Conservation (phyloP, 2,888 invertebrate genomes). For the Priocnemis perturbator region DNA sequence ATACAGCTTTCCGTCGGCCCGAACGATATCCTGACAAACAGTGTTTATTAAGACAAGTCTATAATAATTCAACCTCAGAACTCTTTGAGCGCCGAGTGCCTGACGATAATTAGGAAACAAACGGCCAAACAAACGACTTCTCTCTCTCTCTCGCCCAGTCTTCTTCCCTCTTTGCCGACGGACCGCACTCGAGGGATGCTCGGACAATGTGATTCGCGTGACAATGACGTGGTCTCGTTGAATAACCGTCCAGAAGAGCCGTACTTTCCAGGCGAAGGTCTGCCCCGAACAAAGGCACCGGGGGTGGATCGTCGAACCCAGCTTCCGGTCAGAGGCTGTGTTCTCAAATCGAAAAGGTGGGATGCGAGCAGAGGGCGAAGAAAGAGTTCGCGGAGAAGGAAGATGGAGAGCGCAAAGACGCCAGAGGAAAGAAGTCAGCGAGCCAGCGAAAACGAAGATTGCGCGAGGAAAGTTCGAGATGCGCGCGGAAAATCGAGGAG, state of each 20-base stretch:
- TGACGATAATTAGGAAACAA: slow-evolving; percentile 46
- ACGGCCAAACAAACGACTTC: slow-evolving; percentile 44
- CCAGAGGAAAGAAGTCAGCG: neutral
- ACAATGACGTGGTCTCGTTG: slow-evolving; percentile 57
- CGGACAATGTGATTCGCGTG: slow-evolving; percentile 50
- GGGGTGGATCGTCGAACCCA: slow-evolving; percentile 9
- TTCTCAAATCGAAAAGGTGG: slow-evolving; percentile 5
- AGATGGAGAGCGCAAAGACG: slow-evolving; percentile 13
- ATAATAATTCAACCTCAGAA: neutral
- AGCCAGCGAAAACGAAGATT: too few relatives aligned
- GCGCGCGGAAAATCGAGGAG: slow-evolving; percentile 20
- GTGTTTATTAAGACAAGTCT: too few relatives aligned
- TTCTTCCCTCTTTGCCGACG: slow-evolving; percentile 5
- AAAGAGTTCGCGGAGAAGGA: too few relatives aligned
- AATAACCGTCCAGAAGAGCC: slow-evolving; percentile 48
- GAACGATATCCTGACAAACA: too few relatives aligned
- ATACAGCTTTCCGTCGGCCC: too few relatives aligned
- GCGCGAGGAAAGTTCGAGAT: slow-evolving; percentile 13
- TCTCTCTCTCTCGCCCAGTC: slow-evolving; percentile 20
- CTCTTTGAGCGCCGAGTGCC: slow-evolving; percentile 1
- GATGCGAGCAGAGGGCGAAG: neutral
- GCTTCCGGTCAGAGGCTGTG: neutral
- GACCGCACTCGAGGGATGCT: slow-evolving; percentile 18
- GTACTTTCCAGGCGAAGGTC: slow-evolving; percentile 45
- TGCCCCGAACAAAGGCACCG: slow-evolving; percentile 36